Percentiles rank a stretch among this genome's conserved stretches.
These are phyloP conservation scores for Bombycilla garrulus DNA, from an alignment of 2,113 vertebrate genomes.

Conservation along the genomic window DNA sequence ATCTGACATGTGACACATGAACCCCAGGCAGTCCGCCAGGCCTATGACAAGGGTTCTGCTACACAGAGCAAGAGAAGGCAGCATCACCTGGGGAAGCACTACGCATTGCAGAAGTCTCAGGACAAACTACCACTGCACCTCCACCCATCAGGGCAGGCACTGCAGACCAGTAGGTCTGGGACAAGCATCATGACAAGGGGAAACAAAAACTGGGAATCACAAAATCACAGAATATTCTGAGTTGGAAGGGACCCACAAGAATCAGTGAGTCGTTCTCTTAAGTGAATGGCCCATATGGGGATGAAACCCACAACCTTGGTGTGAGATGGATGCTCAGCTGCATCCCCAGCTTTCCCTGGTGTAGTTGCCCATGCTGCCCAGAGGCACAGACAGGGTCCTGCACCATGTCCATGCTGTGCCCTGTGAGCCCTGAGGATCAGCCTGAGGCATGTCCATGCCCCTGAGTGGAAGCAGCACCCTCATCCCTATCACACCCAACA, in stretches of 20 bases:
- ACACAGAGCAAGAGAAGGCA: neutral
- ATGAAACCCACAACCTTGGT: neutral
- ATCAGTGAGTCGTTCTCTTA: neutral
- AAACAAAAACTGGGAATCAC: neutral
- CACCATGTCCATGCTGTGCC: fast-evolving
- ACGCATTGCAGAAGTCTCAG: neutral
- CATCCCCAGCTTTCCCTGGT: neutral
- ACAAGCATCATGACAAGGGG: neutral
- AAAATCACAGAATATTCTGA: neutral
- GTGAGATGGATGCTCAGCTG: neutral
- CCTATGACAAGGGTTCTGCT: neutral
- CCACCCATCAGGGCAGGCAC: neutral
- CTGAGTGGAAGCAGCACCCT: neutral
- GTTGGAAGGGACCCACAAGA: neutral
- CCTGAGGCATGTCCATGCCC: fast-evolving
- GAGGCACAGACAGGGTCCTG: neutral
- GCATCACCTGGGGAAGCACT: neutral
- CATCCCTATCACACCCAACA: neutral
- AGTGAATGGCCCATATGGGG: neutral
- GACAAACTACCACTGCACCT: neutral
- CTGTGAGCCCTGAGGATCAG: neutral
- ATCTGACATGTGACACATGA: neutral
- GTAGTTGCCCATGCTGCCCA: neutral
- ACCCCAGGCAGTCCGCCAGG: neutral
- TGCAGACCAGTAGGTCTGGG: neutral